Evolutionary conservation across 2,113 vertebrate species (phyloP), one percentile per base, ranked within the genome.

Genomic region (Origma solitaria): DNA sequence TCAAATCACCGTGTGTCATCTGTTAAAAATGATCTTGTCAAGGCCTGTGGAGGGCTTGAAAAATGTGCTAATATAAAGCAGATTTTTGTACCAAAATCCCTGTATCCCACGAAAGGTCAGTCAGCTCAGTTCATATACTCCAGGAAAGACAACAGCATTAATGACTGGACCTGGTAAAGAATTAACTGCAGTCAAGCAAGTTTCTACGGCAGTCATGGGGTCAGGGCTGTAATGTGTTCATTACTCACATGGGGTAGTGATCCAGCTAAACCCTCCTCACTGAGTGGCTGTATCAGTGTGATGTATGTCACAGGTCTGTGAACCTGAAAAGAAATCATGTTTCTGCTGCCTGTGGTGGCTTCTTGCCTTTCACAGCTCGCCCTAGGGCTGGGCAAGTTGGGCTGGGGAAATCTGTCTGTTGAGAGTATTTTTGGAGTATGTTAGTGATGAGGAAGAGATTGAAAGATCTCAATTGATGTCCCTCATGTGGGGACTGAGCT

Each of bases 41-140:
- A 68, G 72, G 89, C 30, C 58, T 79, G 51, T 3, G 11, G 30
- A 53, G 21, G n/a, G 22, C 66, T 96, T 94, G 92, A 91, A 94
- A 82, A 91, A 96, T 86, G 88, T 79, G 77, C 42, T 97, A 97
- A 97, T 97, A 89, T 82, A 92, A 88, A 96, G 82, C 95, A 96
- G 95, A 91, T 91, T 93, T 95, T 76, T 38, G 47, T 91, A 69
- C 66, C 88, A 72, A 95, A 95, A 79, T 76, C 47, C 72, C 79
- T 0, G 0, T 87, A 66, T 78, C 79, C 91, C 58, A 9, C 33
- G 58, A 51, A 85, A 93, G 94, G 88, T 93, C 91, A 92, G 40
- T 21, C 57, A 58, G 86, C 82, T 95, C 95, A 96, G 42, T 78
- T 82, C 6, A 1, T 58, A 82, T 50, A 33, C 79, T 88, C 69